Percentiles rank a stretch among this genome's conserved stretches.
These are phyloP conservation scores for Macquaria ambigua DNA, from an alignment of 2,113 vertebrate species.

Conservation along the genomic window DNA sequence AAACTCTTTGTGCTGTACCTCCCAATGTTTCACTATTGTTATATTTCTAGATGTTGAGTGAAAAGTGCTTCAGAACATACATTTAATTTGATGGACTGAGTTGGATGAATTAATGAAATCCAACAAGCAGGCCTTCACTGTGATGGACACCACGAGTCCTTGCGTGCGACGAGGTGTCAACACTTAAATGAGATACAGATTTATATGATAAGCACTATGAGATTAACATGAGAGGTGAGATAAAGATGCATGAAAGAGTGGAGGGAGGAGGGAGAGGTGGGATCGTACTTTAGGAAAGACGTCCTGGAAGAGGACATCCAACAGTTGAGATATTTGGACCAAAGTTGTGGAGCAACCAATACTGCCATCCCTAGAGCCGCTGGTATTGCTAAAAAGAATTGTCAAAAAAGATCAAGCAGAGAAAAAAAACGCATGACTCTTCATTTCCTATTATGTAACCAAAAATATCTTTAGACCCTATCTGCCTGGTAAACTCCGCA, in stretches of 20 bases:
- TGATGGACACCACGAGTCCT: neutral
- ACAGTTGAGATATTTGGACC: too few relatives aligned
- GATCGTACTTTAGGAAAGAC: neutral
- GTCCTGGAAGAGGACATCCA: neutral
- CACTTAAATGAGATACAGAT: slow-evolving; percentile 23
- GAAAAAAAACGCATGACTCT: neutral
- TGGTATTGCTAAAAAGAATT: neutral
- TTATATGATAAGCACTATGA: slow-evolving; percentile 11
- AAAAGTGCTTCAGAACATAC: neutral
- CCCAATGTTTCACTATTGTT: neutral
- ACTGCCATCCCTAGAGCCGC: too few relatives aligned
- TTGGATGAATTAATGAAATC: neutral
- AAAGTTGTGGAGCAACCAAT: too few relatives aligned
- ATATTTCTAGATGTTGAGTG: neutral
- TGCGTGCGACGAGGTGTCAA: neutral
- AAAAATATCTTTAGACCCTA: neutral
- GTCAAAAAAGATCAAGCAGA: neutral
- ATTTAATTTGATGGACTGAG: neutral
- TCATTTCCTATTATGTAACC: too few relatives aligned
- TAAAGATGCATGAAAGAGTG: slow-evolving; percentile 17
- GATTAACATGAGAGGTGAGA: slow-evolving; percentile 42
- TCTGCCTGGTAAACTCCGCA: neutral
- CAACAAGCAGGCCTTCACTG: neutral
- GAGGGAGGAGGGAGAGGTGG: neutral
- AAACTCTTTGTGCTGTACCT: neutral